Conservation (phyloP, 2,113 vertebrate genomes). For the Aegithalos caudatus region DNA sequence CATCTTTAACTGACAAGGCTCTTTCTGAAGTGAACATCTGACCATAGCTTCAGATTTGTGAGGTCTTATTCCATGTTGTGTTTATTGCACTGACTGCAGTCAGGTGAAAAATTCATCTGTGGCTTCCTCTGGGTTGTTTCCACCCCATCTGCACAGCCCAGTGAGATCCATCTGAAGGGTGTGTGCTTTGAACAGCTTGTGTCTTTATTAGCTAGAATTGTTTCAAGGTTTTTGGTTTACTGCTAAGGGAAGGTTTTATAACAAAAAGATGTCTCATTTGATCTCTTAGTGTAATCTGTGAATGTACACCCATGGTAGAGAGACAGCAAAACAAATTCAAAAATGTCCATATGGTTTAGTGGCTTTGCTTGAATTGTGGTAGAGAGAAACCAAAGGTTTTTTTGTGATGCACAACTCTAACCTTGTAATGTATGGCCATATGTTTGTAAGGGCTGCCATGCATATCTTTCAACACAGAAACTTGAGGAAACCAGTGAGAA, state of each 20-base stretch:
- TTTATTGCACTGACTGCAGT: not conserved
- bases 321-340: not conserved
- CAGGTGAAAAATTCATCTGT: not conserved
- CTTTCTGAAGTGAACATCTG: not conserved
- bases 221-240: not conserved
- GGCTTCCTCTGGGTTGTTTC: not conserved
- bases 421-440: not conserved
- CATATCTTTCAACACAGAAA: not conserved
- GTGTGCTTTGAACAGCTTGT: not conserved
- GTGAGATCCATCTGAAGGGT: not conserved
- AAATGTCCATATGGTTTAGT: not conserved
- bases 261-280: not conserved
- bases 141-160: not conserved
- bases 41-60: not conserved
- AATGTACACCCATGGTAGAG: accelerated
- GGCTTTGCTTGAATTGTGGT: not conserved
- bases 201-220: not conserved
- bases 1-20: not conserved
- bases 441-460: not conserved
- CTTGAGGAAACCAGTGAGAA: not conserved
- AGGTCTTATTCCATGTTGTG: not conserved
- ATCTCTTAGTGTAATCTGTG: not conserved
- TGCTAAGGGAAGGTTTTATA: not conserved
- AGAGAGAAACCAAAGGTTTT: not conserved
- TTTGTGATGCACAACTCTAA: not conserved